phyloP scores from a whole-genome alignment of 2,888 invertebrate species.

The Dasysyrphus albostriatus region DNA sequence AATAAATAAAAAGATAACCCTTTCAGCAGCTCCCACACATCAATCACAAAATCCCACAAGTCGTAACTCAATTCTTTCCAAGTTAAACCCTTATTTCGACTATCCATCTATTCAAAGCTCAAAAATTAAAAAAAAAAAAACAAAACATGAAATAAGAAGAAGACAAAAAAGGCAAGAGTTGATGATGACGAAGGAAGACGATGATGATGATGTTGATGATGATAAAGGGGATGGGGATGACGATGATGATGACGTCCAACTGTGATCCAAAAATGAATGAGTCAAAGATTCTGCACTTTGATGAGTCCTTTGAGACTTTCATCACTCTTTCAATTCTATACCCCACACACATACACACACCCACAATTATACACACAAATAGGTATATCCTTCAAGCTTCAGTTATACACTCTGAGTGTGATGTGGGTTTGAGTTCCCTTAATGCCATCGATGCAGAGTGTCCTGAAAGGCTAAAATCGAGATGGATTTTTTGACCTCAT shows the following conservation, averaged over 20 bases:
- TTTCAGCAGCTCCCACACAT: conserved; percentile 7
- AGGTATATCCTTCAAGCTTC: background rate
- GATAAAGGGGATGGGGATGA: background rate
- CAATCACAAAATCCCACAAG: conserved; percentile 45
- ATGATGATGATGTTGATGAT: conserved; percentile 1
- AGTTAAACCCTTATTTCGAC: conserved; percentile 32
- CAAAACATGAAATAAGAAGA: background rate
- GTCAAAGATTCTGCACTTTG: conserved; percentile 59
- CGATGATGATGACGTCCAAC: conserved; percentile 54
- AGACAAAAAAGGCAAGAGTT: conserved; percentile 12
- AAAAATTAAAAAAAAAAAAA: conserved; percentile 1
- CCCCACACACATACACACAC: background rate
- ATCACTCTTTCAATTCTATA: conserved; percentile 19
- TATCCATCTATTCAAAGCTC: conserved; percentile 22
- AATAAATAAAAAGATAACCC: background rate
- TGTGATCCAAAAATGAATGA: conserved; percentile 58
- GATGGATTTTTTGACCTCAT: conserved; percentile 66
- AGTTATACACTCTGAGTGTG: background rate
- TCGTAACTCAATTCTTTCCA: conserved; percentile 35
- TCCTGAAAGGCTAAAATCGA: conserved; percentile 53
- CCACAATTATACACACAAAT: background rate
- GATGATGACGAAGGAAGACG: background rate
- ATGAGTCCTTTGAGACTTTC: conserved; percentile 61
- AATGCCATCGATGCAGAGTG: background rate
- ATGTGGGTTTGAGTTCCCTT: background rate